Evolutionary conservation across 2,888 invertebrate species (phyloP).

Genomic region (Pyrrhosoma nymphula): DNA sequence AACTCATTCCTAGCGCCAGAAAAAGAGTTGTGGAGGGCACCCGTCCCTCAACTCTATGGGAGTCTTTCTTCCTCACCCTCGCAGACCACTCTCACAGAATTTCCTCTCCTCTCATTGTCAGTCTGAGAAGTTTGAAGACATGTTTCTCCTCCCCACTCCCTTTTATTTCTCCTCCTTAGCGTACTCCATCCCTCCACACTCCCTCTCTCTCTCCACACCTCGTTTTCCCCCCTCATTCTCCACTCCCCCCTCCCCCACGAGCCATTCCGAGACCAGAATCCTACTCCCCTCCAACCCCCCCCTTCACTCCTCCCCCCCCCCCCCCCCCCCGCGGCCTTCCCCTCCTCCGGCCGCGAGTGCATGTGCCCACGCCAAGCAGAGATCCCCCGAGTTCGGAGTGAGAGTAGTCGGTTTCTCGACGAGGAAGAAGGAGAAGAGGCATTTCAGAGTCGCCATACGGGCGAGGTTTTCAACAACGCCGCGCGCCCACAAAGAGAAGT

Average conservation of each 20-base stretch:
- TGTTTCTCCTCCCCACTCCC: background rate
- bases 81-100: background rate
- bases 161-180: background rate
- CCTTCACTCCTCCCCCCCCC: background rate
- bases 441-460: too few relatives aligned
- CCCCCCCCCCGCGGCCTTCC: background rate
- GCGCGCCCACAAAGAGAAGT: too few relatives aligned
- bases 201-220: background rate
- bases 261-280: constrained; percentile 12
- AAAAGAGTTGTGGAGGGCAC: too few relatives aligned
- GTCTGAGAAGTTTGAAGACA: background rate
- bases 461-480: too few relatives aligned
- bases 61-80: too few relatives aligned
- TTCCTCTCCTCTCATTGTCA: background rate
- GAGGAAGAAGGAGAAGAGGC: too few relatives aligned
- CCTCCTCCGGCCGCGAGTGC: background rate
- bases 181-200: background rate
- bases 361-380: background rate
- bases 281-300: background rate
- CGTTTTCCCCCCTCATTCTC: too few relatives aligned
- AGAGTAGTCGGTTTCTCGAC: too few relatives aligned
- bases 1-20: too few relatives aligned
- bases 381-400: background rate
- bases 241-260: background rate
- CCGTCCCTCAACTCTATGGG: too few relatives aligned